Evolutionary conservation across 2,888 invertebrate species (phyloP), one percentile per base, ranked within the genome.

Genomic region (Trichacis sp.): DNA sequence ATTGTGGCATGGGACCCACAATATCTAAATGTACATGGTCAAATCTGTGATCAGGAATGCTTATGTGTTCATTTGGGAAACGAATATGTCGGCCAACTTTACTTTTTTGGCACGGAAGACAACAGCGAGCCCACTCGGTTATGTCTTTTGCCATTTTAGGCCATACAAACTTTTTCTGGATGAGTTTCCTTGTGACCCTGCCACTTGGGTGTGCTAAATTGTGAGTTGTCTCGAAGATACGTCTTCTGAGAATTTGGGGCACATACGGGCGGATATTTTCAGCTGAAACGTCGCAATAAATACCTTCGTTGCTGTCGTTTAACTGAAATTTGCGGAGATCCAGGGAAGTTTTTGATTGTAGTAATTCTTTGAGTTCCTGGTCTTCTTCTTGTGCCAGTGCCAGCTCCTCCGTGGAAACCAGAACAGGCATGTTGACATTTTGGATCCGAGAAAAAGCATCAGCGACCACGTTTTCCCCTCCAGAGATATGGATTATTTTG

Each of bases 141-240:
- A 42, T 33, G 15, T 64, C 19, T 9, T 17, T 20, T 1, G 36
- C 30, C 9, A 84, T 70, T 1, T 69, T 66, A 0, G 80, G 81
- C 83, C 81, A 83, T 0, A 83, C 74, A 48, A 72, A 84, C 0
- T 79, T 68, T 20, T 77, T 43, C 0, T 74, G 49, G 0, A 83
- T 71, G 1, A 81, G 20, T n/a, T 69, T 72, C 0, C 48, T 36
- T 0, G 75, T 76, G 0, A 70, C 59, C 5, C 64, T 62, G 0
- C 2, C 19, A 9, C 43, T 19, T 1, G 19, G 17, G 20, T 43
- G 18, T 9, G 43, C 2, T 1, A 18, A 19, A 9, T 12, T 11
- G 43, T 43, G 43, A 2, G n/a, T 12, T 1, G 11, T 19, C 18
- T 43, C 43, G 19, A 43, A 43, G 11, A 19, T 19, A 6, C 3